phyloP scores from a whole-genome alignment of 2,797 vertebrate species.

The Enteromius paludinosus region DNA sequence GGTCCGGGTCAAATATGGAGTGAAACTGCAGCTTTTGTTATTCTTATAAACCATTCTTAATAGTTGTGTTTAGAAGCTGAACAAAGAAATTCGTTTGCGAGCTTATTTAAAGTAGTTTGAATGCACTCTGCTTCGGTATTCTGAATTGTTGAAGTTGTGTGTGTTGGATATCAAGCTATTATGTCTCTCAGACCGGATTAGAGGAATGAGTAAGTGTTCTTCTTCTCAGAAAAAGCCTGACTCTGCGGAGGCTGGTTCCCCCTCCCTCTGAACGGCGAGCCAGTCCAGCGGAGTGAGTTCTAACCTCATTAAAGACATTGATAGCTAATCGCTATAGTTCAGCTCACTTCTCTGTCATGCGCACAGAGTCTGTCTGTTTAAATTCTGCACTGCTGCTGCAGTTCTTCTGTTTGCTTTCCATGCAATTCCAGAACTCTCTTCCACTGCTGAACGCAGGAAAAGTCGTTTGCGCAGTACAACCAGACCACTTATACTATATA shows the following conservation, averaged over 20 bases:
- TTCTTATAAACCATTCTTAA: not conserved
- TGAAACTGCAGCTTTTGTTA: slow-evolving; percentile 2
- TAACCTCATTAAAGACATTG: slow-evolving; percentile 59
- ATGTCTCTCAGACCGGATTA: slow-evolving; percentile 7
- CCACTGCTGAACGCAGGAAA: not conserved
- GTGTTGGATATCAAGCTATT: slow-evolving; percentile 5
- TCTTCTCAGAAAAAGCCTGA: slow-evolving; percentile 33
- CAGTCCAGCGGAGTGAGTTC: slow-evolving; percentile 44
- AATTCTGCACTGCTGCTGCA: slow-evolving; percentile 34
- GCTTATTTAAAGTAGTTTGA: not conserved
- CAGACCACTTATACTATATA: not conserved
- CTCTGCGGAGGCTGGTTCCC: slow-evolving; percentile 20
- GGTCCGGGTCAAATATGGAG: slow-evolving; percentile 11
- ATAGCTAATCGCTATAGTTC: slow-evolving; percentile 54
- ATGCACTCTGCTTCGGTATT: not conserved
- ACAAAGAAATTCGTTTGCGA: not conserved
- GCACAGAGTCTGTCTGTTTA: slow-evolving; percentile 18
- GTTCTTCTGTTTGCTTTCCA: slow-evolving; percentile 19
- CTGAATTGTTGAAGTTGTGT: slow-evolving; percentile 2
- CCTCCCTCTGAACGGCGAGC: slow-evolving; percentile 13
- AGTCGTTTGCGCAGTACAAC: not conserved
- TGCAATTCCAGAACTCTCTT: not conserved
- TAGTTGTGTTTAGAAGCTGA: not conserved
- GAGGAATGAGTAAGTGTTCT: slow-evolving; percentile 26
- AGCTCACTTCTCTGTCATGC: slow-evolving; percentile 27